phyloP scores from a whole-genome alignment of 2,113 vertebrate genomes.

The Drymodes brunneopygia region DNA sequence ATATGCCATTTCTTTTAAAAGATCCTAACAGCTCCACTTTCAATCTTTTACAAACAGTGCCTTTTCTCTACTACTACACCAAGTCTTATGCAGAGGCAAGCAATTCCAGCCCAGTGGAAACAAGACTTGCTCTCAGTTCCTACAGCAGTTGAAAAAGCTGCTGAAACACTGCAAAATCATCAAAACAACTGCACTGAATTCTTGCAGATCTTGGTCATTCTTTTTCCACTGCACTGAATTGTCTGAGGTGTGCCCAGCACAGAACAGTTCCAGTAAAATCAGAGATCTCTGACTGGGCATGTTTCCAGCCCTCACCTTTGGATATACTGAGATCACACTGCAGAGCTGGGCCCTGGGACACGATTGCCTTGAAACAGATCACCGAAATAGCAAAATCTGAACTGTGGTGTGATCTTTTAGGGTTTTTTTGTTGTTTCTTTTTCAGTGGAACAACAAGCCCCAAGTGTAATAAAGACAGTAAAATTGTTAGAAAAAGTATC shows the following conservation, averaged over 20 bases:
- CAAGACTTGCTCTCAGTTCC: not conserved
- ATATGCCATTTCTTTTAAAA: not conserved
- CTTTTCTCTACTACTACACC: not conserved
- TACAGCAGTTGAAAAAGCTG: not conserved
- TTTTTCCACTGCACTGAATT: not conserved
- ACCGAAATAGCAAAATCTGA: not conserved
- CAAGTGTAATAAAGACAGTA: not conserved
- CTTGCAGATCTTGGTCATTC: not conserved
- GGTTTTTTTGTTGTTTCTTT: not conserved
- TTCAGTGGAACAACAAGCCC: not conserved
- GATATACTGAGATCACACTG: not conserved
- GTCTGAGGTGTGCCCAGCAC: not conserved
- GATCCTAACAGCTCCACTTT: not conserved
- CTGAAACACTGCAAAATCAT: not conserved
- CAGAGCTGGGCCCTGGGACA: not conserved
- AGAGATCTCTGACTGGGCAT: not conserved
- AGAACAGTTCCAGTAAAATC: not conserved
- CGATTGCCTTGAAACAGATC: not conserved
- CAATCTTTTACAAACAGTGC: not conserved
- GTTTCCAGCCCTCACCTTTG: not conserved
- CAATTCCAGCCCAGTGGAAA: not conserved
- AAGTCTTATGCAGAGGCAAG: not conserved
- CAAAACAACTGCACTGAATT: not conserved
- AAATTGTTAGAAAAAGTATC: not conserved
- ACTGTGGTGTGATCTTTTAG: not conserved